Evolutionary conservation across 2,113 vertebrate genomes (phyloP), one percentile per base, ranked within the genome.

Genomic region (Suncus etruscus): DNA sequence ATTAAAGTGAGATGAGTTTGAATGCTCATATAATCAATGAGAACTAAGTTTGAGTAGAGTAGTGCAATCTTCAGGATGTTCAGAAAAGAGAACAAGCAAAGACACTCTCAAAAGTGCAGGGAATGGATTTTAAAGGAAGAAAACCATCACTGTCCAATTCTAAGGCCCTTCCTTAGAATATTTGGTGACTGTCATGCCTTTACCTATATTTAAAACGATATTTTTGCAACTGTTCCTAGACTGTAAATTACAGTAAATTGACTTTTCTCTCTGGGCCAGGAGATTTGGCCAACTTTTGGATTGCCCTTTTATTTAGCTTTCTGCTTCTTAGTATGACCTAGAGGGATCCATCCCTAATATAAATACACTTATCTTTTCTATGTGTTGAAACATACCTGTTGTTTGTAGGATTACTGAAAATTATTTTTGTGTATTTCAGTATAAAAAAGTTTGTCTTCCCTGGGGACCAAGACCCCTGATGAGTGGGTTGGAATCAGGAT

Each of bases 241-340:
- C 25, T 76, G 31, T 29, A 16, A 77, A 27, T 51, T 76, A 51
- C 47, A 16, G 7, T 61, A n/a, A 48, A 87, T 76, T 76, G 73
- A 22, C 77, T 4, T 73, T 27, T 4, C 20, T 51, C 45, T 58
- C 76, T 61, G 61, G 45, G 27, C 7, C 18, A 50, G 31, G 65
- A 15, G 8, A 27, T 24, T n/a, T 14, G 58, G 58, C 18, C 58
- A 61, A 76, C 70, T 73, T 78, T 85, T 8, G 3, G 48, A 68
- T 39, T 81, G 63, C 3, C 12, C 27, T 48, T 39, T 65, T 77
- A 12, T 39, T 65, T 77, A 12, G 77, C 66, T 45, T 54, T 76
- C 72, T 75, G 14, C 68, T 87, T 7, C 72, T 61, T 79, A 78
- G n/a, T 95, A 50, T 72, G 83, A 25, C 48, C 47, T 45, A 45